Conservation (phyloP, 2,113 vertebrate species). For the Channa maculata region DNA sequence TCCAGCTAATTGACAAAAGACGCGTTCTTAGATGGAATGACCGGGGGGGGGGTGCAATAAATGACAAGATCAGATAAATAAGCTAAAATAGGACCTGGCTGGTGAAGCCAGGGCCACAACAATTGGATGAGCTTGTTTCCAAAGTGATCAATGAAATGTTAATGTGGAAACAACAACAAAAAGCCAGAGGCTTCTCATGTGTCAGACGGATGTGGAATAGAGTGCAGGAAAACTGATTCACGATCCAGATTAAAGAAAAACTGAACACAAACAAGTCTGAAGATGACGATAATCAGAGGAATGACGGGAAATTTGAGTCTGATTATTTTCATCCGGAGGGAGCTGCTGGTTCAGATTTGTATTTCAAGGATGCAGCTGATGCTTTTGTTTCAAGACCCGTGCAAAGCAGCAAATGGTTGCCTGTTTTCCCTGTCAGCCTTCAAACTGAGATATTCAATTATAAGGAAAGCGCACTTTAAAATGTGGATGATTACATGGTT, state of each 20-base stretch:
- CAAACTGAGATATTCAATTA: constrained; percentile 31
- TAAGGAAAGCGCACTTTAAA: not conserved
- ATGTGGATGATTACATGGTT: constrained; percentile 23
- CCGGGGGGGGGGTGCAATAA: no score
- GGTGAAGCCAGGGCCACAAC: constrained; percentile 10
- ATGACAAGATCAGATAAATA: not conserved
- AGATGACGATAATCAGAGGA: not conserved
- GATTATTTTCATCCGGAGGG: constrained; percentile 7
- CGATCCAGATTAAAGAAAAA: not conserved
- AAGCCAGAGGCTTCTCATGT: constrained; percentile 19
- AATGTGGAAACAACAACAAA: constrained; percentile 53
- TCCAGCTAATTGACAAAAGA: no score
- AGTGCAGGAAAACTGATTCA: not conserved
- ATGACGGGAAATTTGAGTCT: not conserved
- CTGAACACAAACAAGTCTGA: not conserved
- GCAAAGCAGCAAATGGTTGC: constrained; percentile 8
- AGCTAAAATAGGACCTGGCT: not conserved
- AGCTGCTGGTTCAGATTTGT: not conserved
- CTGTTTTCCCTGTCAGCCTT: constrained; percentile 15
- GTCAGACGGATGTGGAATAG: not conserved
- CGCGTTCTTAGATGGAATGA: no score
- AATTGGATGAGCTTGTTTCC: constrained; percentile 18
- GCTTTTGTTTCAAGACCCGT: not conserved
- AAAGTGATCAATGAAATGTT: constrained; percentile 56
- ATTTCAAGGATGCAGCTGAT: constrained; percentile 8